phyloP scores from a whole-genome alignment of 2,113 vertebrate genomes.

The Cyanoliseus patagonus region DNA sequence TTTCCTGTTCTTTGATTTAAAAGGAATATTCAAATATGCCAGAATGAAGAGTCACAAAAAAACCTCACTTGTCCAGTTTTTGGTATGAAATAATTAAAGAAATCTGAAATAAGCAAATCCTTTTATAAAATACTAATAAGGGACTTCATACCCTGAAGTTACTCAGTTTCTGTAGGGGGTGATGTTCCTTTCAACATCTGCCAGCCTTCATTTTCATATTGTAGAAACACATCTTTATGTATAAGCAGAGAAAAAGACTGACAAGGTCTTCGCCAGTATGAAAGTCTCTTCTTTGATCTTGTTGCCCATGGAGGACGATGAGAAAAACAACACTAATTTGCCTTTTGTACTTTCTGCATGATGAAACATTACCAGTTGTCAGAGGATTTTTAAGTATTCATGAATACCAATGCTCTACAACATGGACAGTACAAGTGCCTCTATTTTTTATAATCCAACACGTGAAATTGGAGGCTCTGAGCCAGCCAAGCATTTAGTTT shows the following conservation, averaged over 20 bases:
- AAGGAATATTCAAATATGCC: not conserved
- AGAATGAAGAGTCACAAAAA: not conserved
- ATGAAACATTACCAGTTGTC: conserved; percentile 55
- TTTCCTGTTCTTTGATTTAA: not conserved
- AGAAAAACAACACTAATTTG: conserved; percentile 54
- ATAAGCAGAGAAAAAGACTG: conserved; percentile 6
- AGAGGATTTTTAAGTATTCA: conserved; percentile 66
- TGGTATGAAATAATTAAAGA: not conserved
- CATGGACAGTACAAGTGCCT: conserved; percentile 45
- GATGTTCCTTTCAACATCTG: conserved; percentile 12
- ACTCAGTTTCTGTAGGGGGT: not conserved
- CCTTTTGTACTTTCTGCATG: conserved; percentile 53
- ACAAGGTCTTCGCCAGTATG: not conserved
- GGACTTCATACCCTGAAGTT: not conserved
- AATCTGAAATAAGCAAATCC: not conserved
- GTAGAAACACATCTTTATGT: conserved; percentile 30
- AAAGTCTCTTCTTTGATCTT: conserved; percentile 53
- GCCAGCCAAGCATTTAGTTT: conserved; percentile 41
- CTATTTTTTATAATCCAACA: conserved; percentile 64
- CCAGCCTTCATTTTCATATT: not conserved
- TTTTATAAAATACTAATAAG: not conserved
- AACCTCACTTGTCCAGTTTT: not conserved
- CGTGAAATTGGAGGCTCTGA: conserved; percentile 40
- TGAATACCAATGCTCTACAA: conserved; percentile 48
- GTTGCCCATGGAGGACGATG: conserved; percentile 15